Base-by-base conservation (phyloP, 2,797 vertebrate species). In the Anguilla obscura region DNA sequence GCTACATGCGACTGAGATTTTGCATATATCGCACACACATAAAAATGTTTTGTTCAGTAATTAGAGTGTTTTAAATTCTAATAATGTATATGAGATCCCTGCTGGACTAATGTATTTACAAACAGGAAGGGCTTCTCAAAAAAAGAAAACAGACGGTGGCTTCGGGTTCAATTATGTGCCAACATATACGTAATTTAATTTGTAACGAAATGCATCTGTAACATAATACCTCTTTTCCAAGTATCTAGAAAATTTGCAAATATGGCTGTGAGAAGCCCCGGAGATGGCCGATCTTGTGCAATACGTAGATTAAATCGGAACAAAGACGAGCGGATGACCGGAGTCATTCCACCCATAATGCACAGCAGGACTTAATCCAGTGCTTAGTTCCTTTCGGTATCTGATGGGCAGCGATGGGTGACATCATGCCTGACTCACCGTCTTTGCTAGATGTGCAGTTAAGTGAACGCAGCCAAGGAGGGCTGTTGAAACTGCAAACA, bases 401-500 rank as follows among this genome's bases (percentile, higher is more conserved):
- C 18, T n/a, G 79, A 7, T 50, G 79, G 79, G 45, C 45, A 82
- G 45, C 16, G 45, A 82, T 27, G 21, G 85, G 24, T 71, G 52
- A 88, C 24, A 58, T 66, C 33, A 84, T 86, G n/a, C 45, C 24
- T 71, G 79, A 36, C 48, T 84, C 33, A 86, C 27, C 86, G 56
- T 86, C 85, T 63, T 33, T 58, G 33, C 74, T 86, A 71, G 83
- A 84, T 79, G 63, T 87, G 85, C 8, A 82, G 40, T 85, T 89
- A 87, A 69, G 71, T 82, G 71, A 69, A 40, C 10, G 63, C 82
- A 86, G 52, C 86, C 82, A 84, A 50, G 52, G 0, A 18, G 74
- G 52, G 66, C 71, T 86, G 82, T 88, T 88, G 56, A 52, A 30
- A 66, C 66, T 87, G 1, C 76, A 89, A 88, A 85, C 40, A 54